Conservation (phyloP, 1,140 invertebrate species). For the Microplitis demolitor region DNA sequence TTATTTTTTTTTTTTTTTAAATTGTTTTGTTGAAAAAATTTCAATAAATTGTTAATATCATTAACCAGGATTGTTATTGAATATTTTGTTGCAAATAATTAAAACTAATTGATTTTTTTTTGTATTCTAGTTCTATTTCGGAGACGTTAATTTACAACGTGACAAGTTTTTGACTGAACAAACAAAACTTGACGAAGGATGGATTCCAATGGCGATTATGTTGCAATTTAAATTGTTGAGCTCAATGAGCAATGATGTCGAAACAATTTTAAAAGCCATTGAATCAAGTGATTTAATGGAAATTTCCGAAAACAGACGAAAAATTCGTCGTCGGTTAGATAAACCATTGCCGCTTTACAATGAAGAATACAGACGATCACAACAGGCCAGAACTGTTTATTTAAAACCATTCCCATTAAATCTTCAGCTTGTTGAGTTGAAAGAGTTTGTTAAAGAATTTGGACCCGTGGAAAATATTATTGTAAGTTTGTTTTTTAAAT, state of each 20-base stretch:
- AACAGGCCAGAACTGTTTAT: constrained; percentile 80
- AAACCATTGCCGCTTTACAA: constrained; percentile 84
- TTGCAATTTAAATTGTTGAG: constrained; percentile 88
- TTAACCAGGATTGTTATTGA: no score
- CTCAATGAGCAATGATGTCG: constrained; percentile 70
- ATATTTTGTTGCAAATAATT: no score
- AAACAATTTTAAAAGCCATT: constrained; percentile 76
- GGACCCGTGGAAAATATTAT: constrained; percentile 78
- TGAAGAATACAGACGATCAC: constrained; percentile 79
- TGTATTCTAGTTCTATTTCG: constrained; percentile 74
- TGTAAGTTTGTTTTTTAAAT: constrained; percentile 55
- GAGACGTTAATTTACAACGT: constrained; percentile 85
- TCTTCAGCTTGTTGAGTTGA: constrained; percentile 71
- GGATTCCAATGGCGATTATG: constrained; percentile 84
- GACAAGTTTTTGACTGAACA: constrained; percentile 91
- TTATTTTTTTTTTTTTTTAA: no score
- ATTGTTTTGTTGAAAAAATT: no score
- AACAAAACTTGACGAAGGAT: constrained; percentile 81
- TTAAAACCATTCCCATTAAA: constrained; percentile 85
- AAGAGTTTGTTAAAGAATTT: constrained; percentile 75
- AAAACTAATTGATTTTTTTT: constrained; percentile 16
- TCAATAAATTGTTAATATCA: no score
- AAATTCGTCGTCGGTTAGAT: constrained; percentile 78
- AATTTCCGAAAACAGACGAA: constrained; percentile 80
- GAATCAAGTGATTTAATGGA: constrained; percentile 81